Conservation (phyloP, 2,113 vertebrate genomes). For the Rhinolophus sinicus region DNA sequence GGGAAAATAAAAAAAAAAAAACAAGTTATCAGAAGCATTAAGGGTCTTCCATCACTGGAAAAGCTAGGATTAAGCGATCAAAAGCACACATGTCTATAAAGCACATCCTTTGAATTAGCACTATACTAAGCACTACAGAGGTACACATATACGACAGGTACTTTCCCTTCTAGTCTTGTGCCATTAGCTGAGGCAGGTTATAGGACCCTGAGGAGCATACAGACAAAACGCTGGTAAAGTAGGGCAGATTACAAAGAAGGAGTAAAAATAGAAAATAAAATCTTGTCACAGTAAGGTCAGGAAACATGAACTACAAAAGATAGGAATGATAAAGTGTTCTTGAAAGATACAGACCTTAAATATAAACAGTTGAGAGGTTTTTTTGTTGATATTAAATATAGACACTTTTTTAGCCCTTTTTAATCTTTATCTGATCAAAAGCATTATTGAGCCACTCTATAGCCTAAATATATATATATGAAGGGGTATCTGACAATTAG, state of each 20-base stretch:
- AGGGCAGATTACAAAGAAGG: constrained; percentile 58
- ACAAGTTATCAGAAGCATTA: neutral
- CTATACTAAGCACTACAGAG: neutral
- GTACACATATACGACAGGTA: neutral
- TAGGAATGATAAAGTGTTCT: neutral
- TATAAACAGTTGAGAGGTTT: neutral
- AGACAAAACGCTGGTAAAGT: constrained; percentile 22
- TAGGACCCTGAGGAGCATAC: neutral
- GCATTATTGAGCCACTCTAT: neutral
- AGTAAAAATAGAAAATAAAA: constrained; percentile 66
- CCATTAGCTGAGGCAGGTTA: neutral
- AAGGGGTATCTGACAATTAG: neutral
- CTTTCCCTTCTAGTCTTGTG: neutral
- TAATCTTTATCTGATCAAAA: neutral
- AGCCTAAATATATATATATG: neutral
- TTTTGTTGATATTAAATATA: constrained; percentile 16
- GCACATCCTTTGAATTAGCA: neutral
- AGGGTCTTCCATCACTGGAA: neutral
- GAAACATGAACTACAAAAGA: constrained; percentile 50
- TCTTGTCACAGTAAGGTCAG: constrained; percentile 45
- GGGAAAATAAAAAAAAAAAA: neutral
- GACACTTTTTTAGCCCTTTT: neutral
- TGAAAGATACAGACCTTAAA: neutral
- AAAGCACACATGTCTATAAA: neutral
- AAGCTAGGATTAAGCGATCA: neutral